phyloP scores from a whole-genome alignment of 2,113 vertebrate species.

The Ivindomyrus marchei region DNA sequence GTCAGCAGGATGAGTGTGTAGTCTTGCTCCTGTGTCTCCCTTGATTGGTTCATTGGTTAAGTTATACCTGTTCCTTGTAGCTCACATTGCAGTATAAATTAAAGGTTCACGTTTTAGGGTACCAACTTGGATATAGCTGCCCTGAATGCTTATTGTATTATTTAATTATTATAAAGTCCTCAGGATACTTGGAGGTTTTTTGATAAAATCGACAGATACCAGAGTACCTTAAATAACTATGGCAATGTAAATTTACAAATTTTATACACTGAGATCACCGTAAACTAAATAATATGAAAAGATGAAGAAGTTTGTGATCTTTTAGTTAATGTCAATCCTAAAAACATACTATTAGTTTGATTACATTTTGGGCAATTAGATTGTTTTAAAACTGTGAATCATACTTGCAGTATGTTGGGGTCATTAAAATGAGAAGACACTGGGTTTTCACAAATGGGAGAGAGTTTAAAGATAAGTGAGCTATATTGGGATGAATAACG shows the following conservation, averaged over 20 bases:
- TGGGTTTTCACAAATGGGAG: background rate
- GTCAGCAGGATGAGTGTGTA: too few species aligned
- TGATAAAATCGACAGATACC: background rate
- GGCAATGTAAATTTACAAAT: background rate
- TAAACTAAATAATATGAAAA: background rate
- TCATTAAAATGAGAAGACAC: background rate
- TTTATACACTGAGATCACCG: background rate
- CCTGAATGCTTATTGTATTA: background rate
- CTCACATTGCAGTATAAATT: background rate
- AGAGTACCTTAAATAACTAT: background rate
- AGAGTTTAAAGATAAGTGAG: background rate
- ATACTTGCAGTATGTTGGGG: background rate
- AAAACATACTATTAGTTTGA: background rate
- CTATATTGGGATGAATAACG: background rate
- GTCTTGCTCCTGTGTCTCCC: too few species aligned
- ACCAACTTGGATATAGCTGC: background rate
- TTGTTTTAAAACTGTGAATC: background rate
- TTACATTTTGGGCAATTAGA: background rate
- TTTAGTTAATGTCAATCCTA: background rate
- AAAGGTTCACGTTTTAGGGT: background rate
- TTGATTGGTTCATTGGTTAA: too few species aligned
- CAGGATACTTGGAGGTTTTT: background rate
- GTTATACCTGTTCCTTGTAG: background rate
- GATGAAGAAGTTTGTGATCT: background rate
- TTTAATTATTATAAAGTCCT: background rate